Evolutionary conservation across 2,888 invertebrate species (phyloP), one percentile per base, ranked within the genome.

Genomic region (Stenichneumon culpator): DNA sequence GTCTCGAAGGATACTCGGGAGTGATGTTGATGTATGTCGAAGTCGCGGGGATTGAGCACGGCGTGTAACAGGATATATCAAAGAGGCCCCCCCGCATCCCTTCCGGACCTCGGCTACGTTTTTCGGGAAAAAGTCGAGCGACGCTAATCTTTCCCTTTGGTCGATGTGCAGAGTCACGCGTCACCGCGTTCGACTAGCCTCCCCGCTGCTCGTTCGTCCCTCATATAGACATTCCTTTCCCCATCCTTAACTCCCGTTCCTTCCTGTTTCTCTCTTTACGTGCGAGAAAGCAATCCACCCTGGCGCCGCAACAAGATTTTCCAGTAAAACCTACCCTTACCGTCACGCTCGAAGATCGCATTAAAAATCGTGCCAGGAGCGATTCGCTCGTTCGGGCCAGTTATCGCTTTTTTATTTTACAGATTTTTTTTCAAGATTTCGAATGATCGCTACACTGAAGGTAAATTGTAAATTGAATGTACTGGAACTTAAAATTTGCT

Each of bases 161-260:
- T 89, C 93, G 92, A 93, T 94, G 94, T 94, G 94, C 94, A 94
- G 89, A 87, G 88, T 91, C 91, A 92, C 93, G 93, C 93, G 93
- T 91, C 93, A 93, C 92, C 93, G 94, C 92, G 89, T 89, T 86
- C 82, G 87, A 88, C 89, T 88, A 88, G 88, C 85, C 87, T 89
- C 88, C 86, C 87, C 86, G 80, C 75, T 75, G 69, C 65, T 87
- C 88, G 87, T 88, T 86, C 89, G 88, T 89, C 89, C 89, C 90
- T 93, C 93, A 93, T 94, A 94, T 93, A 83, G 91, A 92, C 92
- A 92, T 93, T 92, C 92, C 91, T 89, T 89, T 89, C 77, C 81
- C 70, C 73, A 57, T 82, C 36, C 60, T 28, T 32, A 32, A 69
- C 79, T 80, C 86, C 82, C 83, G 88, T 87, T 80, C 67, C 69